Base-by-base conservation (phyloP, 1,140 invertebrate species). In the Drosophila serrata region DNA sequence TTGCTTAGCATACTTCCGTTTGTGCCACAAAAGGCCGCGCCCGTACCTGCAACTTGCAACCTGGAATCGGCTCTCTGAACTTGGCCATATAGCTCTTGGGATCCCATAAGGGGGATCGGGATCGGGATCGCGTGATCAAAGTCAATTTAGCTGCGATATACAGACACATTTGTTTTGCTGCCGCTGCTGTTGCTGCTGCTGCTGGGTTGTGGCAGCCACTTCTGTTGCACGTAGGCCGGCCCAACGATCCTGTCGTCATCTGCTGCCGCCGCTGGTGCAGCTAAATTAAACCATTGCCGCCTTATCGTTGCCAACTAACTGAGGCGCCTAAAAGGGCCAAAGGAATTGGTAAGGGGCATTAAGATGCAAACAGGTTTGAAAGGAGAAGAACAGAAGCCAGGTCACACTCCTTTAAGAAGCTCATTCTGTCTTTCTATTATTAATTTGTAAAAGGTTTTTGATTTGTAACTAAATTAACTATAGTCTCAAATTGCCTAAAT, bases 1-100 rank as follows among this genome's bases (percentile, higher is more conserved):
- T 90, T 90, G 85, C 86, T 90, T 90, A 90, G 86, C 85, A 90
- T 90, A 90, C 85, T 90, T 90, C 85, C 85, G 85, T 90, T 90
- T 90, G 86, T 55, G 74, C 78, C 81, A 75, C 80, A 88, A 88
- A 81, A 80, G 82, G 82, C 82, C 62, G 59, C 79, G 68, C 76
- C 65, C 53, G 42, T 61, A 61, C 61, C 61, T 42, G 56, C 56
- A 42, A 40, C 61, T 29, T 61, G 53, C 55, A 58, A 33, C 61
- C 61, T 56, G 53, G 59, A 45, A 43, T 58, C 58, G 73, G n/a
- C n/a, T 39, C 65, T 69, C 57, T 60, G 40, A 64, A 58, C 69
- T 40, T 55, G 40, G 73, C 77, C 15, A 68, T 68, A 70, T 49
- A 67, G 61, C 37, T 42, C 37, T 42, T 33, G 46, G 76, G 40